Evolutionary conservation across 2,113 vertebrate genomes (phyloP), one percentile per base, ranked within the genome.

Genomic region (Melozone crissalis): DNA sequence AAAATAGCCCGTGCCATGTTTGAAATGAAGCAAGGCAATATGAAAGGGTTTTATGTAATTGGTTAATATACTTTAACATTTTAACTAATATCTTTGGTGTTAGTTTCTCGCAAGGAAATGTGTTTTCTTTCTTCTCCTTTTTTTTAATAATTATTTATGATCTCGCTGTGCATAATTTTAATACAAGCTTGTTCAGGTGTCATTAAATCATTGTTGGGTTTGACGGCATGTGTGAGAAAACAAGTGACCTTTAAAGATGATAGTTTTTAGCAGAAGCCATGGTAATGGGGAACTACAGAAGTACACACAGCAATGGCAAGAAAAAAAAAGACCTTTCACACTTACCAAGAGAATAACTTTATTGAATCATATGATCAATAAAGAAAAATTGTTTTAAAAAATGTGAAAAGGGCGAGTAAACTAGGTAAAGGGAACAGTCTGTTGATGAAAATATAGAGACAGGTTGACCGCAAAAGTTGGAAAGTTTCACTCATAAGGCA

Each of bases 1-100:
- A 98, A 98, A 98, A 98, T 98, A 98, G 98, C 97, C 98, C 63
- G 44, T 97, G 97, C 98, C 94, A 84, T 96, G 98, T 98, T 98
- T 98, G 98, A 98, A 98, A 98, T 97, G 97, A 98, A 98, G 98
- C 97, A 98, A 98, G 98, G 98, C 97, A 98, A 98, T 98, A 98
- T 97, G 98, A 98, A 98, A 98, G 96, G 96, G 94, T 76, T 98
- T 97, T 97, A 93, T 97, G 95, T 98, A 98, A 98, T 98, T 98
- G 98, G 97, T 98, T 98, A 98, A 98, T 97, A 98, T 93, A 97
- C 95, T 98, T 98, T 96, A 98, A 97, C 96, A 96, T 98, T 98
- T 98, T 97, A 98, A 98, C 96, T 98, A 97, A 96, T 97, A 97
- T 96, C 96, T 97, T 97, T 90, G 87, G 84, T 92, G 90, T 82